Conservation (phyloP, 2,888 invertebrate genomes). For the Calameuta filiformis region DNA sequence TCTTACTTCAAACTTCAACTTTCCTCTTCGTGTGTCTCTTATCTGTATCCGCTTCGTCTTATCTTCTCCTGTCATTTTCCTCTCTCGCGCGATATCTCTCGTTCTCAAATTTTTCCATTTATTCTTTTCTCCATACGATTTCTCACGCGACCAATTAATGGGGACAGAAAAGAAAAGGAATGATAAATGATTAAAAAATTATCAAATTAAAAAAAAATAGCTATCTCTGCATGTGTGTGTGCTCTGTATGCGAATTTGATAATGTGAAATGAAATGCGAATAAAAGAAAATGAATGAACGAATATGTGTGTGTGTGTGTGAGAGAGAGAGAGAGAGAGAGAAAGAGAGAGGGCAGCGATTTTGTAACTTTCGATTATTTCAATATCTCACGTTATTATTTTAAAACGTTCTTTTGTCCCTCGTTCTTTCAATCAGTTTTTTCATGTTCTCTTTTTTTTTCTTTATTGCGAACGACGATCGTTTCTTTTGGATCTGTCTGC, state of each 20-base stretch:
- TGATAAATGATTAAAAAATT: not conserved
- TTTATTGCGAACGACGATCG: conserved; percentile 1
- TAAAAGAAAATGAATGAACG: not conserved
- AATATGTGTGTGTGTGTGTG: not conserved
- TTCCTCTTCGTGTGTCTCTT: not conserved
- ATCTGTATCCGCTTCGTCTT: not conserved
- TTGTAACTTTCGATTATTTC: not conserved
- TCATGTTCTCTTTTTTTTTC: not conserved
- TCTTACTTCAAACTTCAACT: not conserved
- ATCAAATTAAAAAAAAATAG: no score
- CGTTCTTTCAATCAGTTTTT: not conserved
- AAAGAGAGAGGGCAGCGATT: not conserved
- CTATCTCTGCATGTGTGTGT: not conserved
- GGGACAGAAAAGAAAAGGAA: not conserved
- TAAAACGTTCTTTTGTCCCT: not conserved
- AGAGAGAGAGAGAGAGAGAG: not conserved
- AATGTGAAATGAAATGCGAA: not conserved
- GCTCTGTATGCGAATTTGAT: not conserved
- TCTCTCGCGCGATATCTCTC: not conserved
- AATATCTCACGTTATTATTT: not conserved
- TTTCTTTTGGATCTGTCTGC: conserved; percentile 15
- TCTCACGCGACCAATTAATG: not conserved
- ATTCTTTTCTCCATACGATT: not conserved
- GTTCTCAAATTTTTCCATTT: not conserved
- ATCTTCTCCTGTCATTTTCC: not conserved